Evolutionary conservation across 2,888 invertebrate species (phyloP).

Genomic region (Ditylenchus weischeri): DNA sequence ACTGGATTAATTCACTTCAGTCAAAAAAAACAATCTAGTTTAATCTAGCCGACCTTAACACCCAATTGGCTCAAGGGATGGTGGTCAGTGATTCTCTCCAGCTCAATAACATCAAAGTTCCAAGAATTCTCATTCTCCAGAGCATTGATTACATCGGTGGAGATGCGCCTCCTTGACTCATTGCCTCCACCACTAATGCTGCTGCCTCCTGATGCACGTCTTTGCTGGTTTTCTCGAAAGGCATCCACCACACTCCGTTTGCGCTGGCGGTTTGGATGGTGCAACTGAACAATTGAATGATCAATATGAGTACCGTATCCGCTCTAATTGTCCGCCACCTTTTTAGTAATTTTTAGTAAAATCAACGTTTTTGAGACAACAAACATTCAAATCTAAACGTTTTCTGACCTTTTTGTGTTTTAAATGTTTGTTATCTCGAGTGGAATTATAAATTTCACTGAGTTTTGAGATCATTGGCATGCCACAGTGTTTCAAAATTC

Average conservation of each 20-base stretch:
- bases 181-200: constrained; percentile 1
- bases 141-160: constrained; percentile 55
- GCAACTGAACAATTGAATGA: constrained; percentile 36
- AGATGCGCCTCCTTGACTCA: constrained; percentile 41
- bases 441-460: too few relatives aligned
- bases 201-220: constrained; percentile 31
- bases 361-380: too few relatives aligned
- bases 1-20: background rate
- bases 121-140: constrained; percentile 69
- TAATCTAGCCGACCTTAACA: constrained; percentile 66
- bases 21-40: too few relatives aligned
- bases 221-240: constrained; percentile 48
- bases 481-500: too few relatives aligned
- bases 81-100: constrained; percentile 73
- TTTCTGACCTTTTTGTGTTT: too few relatives aligned
- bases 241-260: constrained; percentile 56
- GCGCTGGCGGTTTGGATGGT: constrained; percentile 53
- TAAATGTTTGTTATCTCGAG: too few relatives aligned
- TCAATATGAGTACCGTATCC: too few relatives aligned
- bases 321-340: too few relatives aligned
- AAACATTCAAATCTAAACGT: too few relatives aligned
- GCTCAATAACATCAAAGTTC: constrained; percentile 89
- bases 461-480: too few relatives aligned
- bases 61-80: constrained; percentile 85
- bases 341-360: too few relatives aligned